phyloP scores from a whole-genome alignment of 2,888 invertebrate genomes.

The Pristionchus mayeri region DNA sequence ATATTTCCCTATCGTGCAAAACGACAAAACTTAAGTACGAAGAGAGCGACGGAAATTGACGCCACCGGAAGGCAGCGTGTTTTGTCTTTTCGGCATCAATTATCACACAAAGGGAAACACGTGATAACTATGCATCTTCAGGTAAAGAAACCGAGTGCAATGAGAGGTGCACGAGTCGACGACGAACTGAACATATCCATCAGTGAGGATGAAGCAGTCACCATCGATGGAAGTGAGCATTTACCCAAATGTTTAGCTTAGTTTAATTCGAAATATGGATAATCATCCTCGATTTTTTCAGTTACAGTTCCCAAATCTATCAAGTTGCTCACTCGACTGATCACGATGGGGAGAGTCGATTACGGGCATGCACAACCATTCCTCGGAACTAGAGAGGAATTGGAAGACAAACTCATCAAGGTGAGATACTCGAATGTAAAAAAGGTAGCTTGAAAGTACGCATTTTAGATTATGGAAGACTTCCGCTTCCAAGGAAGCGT shows the following conservation, averaged over 20 bases:
- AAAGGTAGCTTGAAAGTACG: not conserved
- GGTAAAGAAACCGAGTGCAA: not conserved
- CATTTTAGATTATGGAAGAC: not conserved
- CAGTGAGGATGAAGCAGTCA: not conserved
- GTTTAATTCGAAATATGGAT: not conserved
- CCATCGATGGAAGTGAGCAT: slow-evolving; percentile 19
- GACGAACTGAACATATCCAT: not conserved
- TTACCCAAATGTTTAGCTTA: not conserved
- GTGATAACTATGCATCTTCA: too few species aligned
- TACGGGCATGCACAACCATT: not conserved
- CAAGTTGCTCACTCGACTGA: not conserved
- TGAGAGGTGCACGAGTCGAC: not conserved
- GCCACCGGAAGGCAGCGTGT: too few species aligned
- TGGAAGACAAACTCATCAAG: slow-evolving; percentile 10
- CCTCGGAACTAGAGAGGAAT: slow-evolving; percentile 48
- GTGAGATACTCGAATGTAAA: not conserved
- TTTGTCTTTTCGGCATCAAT: too few species aligned
- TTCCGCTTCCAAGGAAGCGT: not conserved
- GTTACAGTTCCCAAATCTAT: slow-evolving; percentile 2
- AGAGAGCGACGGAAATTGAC: too few species aligned
- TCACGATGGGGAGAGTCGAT: not conserved
- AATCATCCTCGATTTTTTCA: not conserved
- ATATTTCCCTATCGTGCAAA: too few species aligned
- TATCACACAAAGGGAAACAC: too few species aligned
- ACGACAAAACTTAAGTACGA: too few species aligned